phyloP scores from a whole-genome alignment of 2,113 vertebrate species.

The Vulpes lagopus region DNA sequence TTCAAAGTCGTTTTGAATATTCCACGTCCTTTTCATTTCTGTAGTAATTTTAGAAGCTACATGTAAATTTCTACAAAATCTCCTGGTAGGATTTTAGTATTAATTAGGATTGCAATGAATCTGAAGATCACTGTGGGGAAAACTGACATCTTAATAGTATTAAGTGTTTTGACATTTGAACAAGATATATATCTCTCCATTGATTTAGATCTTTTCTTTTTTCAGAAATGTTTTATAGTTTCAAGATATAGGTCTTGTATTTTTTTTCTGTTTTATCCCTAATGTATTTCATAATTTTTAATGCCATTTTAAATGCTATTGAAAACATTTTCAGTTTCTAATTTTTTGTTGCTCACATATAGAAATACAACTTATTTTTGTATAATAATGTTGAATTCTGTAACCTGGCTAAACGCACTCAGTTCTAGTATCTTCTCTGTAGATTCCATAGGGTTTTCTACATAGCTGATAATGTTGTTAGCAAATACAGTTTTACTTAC shows the following conservation, averaged over 20 bases:
- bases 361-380: background rate
- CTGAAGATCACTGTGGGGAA: background rate
- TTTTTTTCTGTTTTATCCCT: background rate
- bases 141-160: background rate
- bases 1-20: background rate
- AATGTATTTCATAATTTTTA: background rate
- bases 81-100: background rate
- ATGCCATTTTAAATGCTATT: background rate
- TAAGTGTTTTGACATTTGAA: background rate
- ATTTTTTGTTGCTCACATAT: background rate
- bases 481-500: background rate
- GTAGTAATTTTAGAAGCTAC: background rate
- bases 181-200: background rate
- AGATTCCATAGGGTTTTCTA: background rate
- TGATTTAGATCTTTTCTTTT: background rate
- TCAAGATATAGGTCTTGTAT: background rate
- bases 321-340: background rate
- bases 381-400: background rate
- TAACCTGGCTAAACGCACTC: background rate
- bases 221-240: background rate
- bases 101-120: background rate
- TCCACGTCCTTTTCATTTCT: background rate
- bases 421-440: background rate
- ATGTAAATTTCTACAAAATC: conserved; percentile 9
- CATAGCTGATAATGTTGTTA: background rate